Conservation (phyloP, 1,140 invertebrate species). For the Wiebesia pumilae region DNA sequence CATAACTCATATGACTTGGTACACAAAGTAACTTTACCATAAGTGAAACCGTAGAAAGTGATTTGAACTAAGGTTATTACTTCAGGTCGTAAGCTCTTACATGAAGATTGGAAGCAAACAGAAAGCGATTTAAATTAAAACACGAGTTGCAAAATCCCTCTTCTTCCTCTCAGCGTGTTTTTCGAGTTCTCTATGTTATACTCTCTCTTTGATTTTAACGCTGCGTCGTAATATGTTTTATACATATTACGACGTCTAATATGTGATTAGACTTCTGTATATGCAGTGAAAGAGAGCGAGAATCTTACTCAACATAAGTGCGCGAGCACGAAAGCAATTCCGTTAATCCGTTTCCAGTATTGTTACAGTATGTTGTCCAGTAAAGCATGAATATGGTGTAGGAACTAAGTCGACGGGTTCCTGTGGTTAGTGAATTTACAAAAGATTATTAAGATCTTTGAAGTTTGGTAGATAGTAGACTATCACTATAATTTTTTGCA, state of each 20-base stretch:
- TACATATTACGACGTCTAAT: too few species aligned
- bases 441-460: conserved; percentile 32
- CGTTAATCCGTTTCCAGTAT: conserved; percentile 49
- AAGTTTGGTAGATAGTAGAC: neutral
- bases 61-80: conserved; percentile 54
- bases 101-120: neutral
- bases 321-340: neutral
- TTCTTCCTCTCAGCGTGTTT: neutral
- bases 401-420: neutral
- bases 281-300: neutral
- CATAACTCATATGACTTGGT: too few species aligned
- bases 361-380: too few species aligned
- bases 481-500: too few species aligned
- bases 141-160: neutral
- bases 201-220: too few species aligned
- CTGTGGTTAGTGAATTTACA: conserved; percentile 30
- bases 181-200: too few species aligned
- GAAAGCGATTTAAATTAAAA: neutral
- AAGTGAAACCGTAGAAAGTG: too few species aligned
- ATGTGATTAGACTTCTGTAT: too few species aligned
- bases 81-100: conserved; percentile 11
- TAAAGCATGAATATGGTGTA: neutral
- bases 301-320: neutral
- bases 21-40: too few species aligned
- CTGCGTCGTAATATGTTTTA: too few species aligned